phyloP scores from a whole-genome alignment of 2,888 invertebrate species.

The Odontothrips loti region DNA sequence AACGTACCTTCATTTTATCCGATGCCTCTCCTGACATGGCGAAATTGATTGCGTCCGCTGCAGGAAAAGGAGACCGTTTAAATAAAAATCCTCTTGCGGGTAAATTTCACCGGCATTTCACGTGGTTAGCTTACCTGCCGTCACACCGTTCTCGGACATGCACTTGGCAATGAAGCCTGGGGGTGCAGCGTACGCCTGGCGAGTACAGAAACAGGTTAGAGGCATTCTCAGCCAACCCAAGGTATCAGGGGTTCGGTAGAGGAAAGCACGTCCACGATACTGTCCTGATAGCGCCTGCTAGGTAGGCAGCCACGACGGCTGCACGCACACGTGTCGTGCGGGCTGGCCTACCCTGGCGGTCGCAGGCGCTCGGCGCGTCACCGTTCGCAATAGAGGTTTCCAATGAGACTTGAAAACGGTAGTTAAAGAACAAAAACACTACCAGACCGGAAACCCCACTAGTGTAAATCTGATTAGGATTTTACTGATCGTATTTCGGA shows the following conservation, averaged over 20 bases:
- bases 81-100: not conserved
- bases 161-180: not conserved
- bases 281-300: too few species aligned
- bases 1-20: not conserved
- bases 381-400: too few species aligned
- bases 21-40: not conserved
- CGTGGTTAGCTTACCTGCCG: not conserved
- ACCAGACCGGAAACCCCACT: too few species aligned
- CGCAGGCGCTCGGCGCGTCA: too few species aligned
- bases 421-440: too few species aligned
- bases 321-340: too few species aligned
- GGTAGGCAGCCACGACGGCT: too few species aligned
- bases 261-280: too few species aligned
- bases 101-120: not conserved
- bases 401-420: too few species aligned
- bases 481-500: too few species aligned
- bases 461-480: too few species aligned
- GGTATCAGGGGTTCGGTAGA: not conserved
- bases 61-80: not conserved
- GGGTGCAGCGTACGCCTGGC: not conserved
- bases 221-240: not conserved
- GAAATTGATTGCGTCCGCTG: not conserved
- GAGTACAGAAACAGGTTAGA: not conserved
- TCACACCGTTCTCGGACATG: not conserved
- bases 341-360: too few species aligned